Evolutionary conservation across 2,797 vertebrate genomes (phyloP).

Genomic region (Hyperoplus immaculatus): DNA sequence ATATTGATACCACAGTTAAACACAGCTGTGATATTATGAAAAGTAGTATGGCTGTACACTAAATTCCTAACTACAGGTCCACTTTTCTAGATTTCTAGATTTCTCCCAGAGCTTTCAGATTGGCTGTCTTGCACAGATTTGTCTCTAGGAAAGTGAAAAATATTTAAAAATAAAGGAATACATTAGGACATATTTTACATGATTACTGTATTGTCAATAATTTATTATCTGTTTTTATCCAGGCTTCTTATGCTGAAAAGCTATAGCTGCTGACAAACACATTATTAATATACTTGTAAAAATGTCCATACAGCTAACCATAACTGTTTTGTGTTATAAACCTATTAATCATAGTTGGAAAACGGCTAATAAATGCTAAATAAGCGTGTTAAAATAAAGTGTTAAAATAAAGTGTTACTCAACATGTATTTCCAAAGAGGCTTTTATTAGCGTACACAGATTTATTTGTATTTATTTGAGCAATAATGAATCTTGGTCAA

Average conservation of each 20-base stretch:
- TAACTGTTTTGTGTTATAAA: neutral
- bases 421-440: no score
- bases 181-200: neutral
- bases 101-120: neutral
- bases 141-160: neutral
- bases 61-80: neutral
- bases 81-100: neutral
- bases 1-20: neutral
- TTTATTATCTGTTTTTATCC: neutral
- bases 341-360: neutral
- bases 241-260: neutral
- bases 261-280: neutral
- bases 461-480: neutral
- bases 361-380: neutral
- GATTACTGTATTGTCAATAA: neutral
- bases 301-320: neutral
- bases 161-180: neutral
- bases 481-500: neutral
- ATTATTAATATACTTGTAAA: neutral
- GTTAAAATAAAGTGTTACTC: neutral
- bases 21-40: neutral
- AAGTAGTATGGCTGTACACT: neutral
- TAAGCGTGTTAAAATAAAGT: fast-evolving
- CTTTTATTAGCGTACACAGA: neutral
- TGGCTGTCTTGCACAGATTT: neutral